Evolutionary conservation across 2,113 vertebrate species (phyloP).

Genomic region (Mirza zaza): DNA sequence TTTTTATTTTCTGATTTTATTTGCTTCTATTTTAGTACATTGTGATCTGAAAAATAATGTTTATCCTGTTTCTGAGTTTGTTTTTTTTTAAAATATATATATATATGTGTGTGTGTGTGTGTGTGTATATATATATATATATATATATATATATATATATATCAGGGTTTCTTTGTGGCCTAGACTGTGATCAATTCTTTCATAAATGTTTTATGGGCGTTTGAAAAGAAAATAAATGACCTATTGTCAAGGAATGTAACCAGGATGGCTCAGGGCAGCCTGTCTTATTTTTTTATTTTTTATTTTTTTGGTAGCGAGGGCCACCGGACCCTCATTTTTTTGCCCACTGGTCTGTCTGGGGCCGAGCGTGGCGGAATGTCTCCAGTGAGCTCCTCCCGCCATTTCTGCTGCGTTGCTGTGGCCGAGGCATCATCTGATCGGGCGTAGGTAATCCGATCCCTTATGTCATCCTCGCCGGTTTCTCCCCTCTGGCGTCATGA

Average conservation of each 20-base stretch:
- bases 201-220: slow-evolving; percentile 29
- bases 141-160: neutral
- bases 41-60: neutral
- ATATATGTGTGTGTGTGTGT: too few relatives aligned
- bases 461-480: fast-evolving
- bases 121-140: neutral
- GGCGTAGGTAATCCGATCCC: fast-evolving
- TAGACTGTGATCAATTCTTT: slow-evolving; percentile 25
- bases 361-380: too few relatives aligned
- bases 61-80: neutral
- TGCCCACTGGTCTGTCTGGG: neutral
- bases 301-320: neutral
- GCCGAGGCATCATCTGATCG: fast-evolving
- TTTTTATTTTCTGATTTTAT: neutral
- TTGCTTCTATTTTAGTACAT: neutral
- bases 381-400: neutral
- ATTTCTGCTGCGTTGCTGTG: neutral
- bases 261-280: neutral
- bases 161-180: neutral
- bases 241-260: neutral
- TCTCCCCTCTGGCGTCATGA: neutral
- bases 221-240: slow-evolving; percentile 37
- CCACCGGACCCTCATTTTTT: neutral
- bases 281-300: neutral
- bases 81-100: neutral